phyloP scores from a whole-genome alignment of 2,113 vertebrate species.

The Bubo scandiacus region DNA sequence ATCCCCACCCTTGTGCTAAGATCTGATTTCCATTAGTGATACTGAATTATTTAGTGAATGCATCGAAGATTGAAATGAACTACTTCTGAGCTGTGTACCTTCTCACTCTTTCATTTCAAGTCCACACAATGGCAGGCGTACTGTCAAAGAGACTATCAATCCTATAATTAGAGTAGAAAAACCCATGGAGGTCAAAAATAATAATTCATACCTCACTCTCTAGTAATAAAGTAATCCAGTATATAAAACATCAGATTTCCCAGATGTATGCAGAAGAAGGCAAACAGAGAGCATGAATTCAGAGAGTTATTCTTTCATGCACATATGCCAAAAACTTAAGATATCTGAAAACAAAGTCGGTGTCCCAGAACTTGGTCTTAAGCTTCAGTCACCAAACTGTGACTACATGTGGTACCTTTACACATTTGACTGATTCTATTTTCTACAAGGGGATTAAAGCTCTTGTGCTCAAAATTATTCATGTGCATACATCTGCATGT shows the following conservation, averaged over 20 bases:
- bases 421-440: conserved; percentile 44
- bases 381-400: background rate
- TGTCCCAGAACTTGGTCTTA: background rate
- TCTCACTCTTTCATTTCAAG: conserved; percentile 20
- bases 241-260: background rate
- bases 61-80: conserved; percentile 38
- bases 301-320: background rate
- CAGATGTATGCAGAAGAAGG: background rate
- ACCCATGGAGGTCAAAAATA: background rate
- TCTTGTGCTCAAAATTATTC: conserved; percentile 29
- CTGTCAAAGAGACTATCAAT: background rate
- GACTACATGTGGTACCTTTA: conserved; percentile 22
- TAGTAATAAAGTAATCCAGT: background rate
- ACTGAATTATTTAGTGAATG: conserved; percentile 79
- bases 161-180: background rate
- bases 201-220: background rate
- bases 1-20: background rate
- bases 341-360: background rate
- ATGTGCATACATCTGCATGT: conserved; percentile 33
- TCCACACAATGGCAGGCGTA: background rate
- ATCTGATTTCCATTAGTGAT: conserved; percentile 75
- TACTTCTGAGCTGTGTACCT: background rate
- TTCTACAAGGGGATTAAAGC: conserved; percentile 27
- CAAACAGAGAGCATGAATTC: background rate
- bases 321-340: background rate